phyloP scores from a whole-genome alignment of 2,888 invertebrate genomes.

The Pharmacophagus antenor region DNA sequence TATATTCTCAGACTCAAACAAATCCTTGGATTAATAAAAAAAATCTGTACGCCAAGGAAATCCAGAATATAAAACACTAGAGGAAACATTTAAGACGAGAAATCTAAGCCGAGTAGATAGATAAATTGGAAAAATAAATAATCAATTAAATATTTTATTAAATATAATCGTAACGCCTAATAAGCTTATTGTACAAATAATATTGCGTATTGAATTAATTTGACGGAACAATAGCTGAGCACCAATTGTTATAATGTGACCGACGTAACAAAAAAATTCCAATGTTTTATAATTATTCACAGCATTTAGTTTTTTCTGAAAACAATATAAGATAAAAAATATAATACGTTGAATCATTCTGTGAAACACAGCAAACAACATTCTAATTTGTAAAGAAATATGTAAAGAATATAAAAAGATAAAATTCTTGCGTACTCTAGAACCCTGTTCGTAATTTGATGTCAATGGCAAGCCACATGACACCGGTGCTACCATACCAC shows the following conservation, averaged over 20 bases:
- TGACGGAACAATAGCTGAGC: not conserved
- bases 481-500: conserved; percentile 62
- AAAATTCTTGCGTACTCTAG: conserved; percentile 38
- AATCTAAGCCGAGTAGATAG: not conserved
- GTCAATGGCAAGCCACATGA: conserved; percentile 65
- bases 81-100: too few species aligned
- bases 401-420: not conserved
- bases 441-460: conserved; percentile 59
- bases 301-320: too few species aligned
- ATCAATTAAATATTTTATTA: not conserved
- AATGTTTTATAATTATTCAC: not conserved
- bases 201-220: not conserved
- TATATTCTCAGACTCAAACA: not conserved
- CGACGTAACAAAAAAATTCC: not conserved
- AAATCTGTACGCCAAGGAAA: too few species aligned
- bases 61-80: not conserved
- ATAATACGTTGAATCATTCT: too few species aligned
- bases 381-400: not conserved
- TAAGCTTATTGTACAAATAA: not conserved
- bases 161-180: not conserved
- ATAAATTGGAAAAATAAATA: not conserved
- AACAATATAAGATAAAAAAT: too few species aligned
- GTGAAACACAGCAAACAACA: too few species aligned
- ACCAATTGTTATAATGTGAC: not conserved
- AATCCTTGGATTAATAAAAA: too few species aligned